Conservation (phyloP, 2,113 vertebrate species). For the Pseudorhombus dupliciocellatus region DNA sequence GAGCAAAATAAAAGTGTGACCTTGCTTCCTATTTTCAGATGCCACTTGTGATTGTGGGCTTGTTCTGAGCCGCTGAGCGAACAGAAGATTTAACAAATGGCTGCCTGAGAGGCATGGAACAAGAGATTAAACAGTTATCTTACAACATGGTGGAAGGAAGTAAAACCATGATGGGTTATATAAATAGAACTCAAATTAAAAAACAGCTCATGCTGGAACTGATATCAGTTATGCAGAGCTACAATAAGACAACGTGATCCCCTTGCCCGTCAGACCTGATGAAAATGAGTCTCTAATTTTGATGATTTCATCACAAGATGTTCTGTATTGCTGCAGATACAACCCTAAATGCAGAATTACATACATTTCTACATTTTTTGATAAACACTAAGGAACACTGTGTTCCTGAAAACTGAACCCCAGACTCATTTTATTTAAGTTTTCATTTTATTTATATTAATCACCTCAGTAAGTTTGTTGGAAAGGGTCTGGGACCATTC, state of each 20-base stretch:
- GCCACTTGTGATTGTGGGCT: background rate
- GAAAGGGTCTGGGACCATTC: no score
- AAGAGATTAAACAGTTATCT: constrained; percentile 2
- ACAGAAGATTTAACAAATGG: constrained; percentile 10
- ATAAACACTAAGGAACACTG: no score
- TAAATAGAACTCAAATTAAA: background rate
- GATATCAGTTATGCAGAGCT: background rate
- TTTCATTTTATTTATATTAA: no score
- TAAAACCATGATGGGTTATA: constrained; percentile 6
- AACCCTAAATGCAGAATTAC: no score
- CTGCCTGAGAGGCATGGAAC: background rate
- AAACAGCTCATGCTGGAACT: background rate
- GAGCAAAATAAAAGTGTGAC: background rate
- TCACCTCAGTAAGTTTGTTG: no score
- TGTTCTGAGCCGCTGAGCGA: background rate
- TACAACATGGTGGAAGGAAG: background rate
- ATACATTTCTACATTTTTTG: no score
- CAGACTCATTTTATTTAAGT: no score
- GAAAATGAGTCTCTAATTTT: background rate
- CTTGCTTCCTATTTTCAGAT: background rate
- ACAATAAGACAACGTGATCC: background rate
- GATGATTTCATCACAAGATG: no score
- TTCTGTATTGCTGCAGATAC: no score
- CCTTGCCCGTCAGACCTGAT: background rate
- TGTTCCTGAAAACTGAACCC: no score